Conservation (phyloP, 2,113 vertebrate genomes). For the Chloebia gouldiae region DNA sequence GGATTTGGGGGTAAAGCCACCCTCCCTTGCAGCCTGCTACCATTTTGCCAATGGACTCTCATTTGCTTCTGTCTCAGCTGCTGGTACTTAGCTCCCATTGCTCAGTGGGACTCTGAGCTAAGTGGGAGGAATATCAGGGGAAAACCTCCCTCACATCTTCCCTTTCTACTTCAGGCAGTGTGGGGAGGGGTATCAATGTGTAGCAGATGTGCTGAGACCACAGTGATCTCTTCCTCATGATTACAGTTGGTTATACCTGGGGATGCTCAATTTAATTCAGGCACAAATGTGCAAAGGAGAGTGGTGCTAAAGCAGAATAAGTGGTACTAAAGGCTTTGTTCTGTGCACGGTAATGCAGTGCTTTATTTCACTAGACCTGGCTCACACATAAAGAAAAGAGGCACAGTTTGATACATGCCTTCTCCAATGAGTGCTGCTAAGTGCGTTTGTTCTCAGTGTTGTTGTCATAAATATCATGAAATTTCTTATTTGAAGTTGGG, state of each 20-base stretch:
- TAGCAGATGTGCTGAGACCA: conserved; percentile 80
- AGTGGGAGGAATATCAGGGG: conserved; percentile 62
- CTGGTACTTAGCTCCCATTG: neutral
- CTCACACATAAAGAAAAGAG: conserved; percentile 56
- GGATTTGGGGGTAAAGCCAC: neutral
- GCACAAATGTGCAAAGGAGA: conserved; percentile 66
- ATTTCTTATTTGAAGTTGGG: conserved; percentile 72
- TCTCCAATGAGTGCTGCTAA: conserved; percentile 36
- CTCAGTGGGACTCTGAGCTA: conserved; percentile 56
- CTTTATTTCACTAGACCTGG: conserved; percentile 73
- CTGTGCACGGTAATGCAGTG: conserved; percentile 44
- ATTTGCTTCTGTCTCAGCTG: conserved; percentile 45
- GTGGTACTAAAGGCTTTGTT: conserved; percentile 70
- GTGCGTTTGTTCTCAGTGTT: conserved; percentile 52
- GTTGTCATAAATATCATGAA: conserved; percentile 72
- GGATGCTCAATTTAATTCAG: conserved; percentile 73
- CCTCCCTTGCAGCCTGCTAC: neutral
- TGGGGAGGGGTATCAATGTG: conserved; percentile 45
- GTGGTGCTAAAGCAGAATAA: conserved; percentile 66
- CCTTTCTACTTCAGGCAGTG: conserved; percentile 64
- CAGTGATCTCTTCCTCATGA: conserved; percentile 70
- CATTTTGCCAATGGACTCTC: conserved; percentile 48
- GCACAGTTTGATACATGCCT: conserved; percentile 54
- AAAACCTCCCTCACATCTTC: conserved; percentile 48
- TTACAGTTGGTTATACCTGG: conserved; percentile 77